A percentile compares a stretch with the other conserved stretches of the same genome.
phyloP scores from a whole-genome alignment of 2,888 invertebrate genomes.

The Drosophila paucipuncta region DNA sequence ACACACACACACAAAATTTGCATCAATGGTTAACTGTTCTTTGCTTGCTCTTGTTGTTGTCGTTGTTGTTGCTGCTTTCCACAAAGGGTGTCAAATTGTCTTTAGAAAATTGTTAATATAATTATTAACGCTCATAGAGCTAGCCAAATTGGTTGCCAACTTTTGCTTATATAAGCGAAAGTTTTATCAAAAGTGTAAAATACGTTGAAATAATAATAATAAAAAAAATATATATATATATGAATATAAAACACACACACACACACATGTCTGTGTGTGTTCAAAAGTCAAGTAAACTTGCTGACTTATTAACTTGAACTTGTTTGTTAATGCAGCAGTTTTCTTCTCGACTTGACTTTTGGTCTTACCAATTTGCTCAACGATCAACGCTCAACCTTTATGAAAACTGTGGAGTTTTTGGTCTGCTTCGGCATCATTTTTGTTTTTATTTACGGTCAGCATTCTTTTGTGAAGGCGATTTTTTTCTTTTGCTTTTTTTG shows the following conservation, averaged over 20 bases:
- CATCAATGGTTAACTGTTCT: constrained; percentile 58
- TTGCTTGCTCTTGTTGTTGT: constrained; percentile 7
- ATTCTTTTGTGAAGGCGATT: constrained; percentile 76
- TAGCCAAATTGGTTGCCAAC: constrained; percentile 49
- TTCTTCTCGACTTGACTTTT: constrained; percentile 61
- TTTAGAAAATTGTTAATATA: constrained; percentile 61
- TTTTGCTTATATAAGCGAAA: constrained; percentile 80
- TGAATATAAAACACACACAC: constrained; percentile 2
- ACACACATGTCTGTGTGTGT: constrained; percentile 13
- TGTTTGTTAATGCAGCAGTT: constrained; percentile 78
- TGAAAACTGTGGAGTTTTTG: constrained; percentile 35
- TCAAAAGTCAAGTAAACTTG: constrained; percentile 57
- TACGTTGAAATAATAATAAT: constrained; percentile 35
- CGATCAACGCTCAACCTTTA: constrained; percentile 36
- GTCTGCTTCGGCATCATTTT: constrained; percentile 33
- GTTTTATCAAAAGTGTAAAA: constrained; percentile 57
- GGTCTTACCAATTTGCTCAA: constrained; percentile 48
- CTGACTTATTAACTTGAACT: constrained; percentile 74
- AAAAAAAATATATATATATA: constrained; percentile 4
- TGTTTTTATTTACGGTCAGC: constrained; percentile 56
- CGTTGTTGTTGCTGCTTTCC: constrained; percentile 2
- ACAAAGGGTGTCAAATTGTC: constrained; percentile 67
- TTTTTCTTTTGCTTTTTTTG: constrained; percentile 34
- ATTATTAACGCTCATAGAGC: constrained; percentile 69
- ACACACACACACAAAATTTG: constrained; percentile 33